Evolutionary conservation across 2,797 vertebrate genomes (phyloP), one percentile per base, ranked within the genome.

Genomic region (Tachyglossus aculeatus): DNA sequence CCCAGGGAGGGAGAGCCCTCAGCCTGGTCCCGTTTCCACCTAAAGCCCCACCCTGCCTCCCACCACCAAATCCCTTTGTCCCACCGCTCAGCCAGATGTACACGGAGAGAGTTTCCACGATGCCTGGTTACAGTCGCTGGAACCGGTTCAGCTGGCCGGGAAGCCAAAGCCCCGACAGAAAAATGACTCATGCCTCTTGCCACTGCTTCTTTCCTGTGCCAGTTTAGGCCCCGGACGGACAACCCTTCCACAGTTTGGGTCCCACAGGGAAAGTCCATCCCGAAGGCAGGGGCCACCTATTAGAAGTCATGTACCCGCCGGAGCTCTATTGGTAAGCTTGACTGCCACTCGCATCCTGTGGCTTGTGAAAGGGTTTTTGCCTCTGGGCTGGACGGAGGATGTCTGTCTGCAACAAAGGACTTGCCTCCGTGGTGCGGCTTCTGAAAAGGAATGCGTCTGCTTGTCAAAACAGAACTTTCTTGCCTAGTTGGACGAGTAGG

Each of bases 151-250:
- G 56, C 50, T 75, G 78, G 53, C 61, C 81, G 65, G 76, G 72
- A 71, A 72, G 65, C 74, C 77, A 84, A 85, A 39, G 27, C 73
- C 80, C 65, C 33, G 11, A 54, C 71, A 78, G 79, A 68, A 84
- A 78, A 84, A 74, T 39, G 4, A 67, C 56, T 69, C 55, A 31
- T 0, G 5, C 62, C 52, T 77, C 53, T 40, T 75, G 81, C 38
- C 62, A 67, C 27, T 40, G 51, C 54, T 54, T 19, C 27, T 34
- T 51, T 58, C 72, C 82, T 79, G 19, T 71, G 67, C 45, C 60
- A 50, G 41, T 45, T 70, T 38, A 36, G 18, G n/a, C 7, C 27
- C 39, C 5, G 47, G 74, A 63, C 47, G 57, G 59, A 72, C 63
- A 71, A n/a, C 44, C 70, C 16, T 2, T 47, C 21, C 52, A 45